phyloP scores from a whole-genome alignment of 2,113 vertebrate genomes.

The Sander lucioperca region DNA sequence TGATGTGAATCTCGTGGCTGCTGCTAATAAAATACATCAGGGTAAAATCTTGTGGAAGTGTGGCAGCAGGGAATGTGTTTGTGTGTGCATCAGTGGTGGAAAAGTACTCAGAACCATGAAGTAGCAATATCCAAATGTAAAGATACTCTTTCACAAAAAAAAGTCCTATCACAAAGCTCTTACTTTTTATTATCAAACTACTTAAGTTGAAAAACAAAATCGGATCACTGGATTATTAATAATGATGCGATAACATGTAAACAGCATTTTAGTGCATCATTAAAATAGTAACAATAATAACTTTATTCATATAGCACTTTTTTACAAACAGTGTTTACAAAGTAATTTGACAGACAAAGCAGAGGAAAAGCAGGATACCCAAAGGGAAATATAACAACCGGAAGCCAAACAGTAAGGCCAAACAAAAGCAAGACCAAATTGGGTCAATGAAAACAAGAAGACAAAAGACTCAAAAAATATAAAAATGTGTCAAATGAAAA shows the following conservation, averaged over 20 bases:
- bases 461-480: too few species aligned
- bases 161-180: not conserved
- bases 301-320: too few species aligned
- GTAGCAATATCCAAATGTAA: not conserved
- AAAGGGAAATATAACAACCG: too few species aligned
- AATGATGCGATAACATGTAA: not conserved
- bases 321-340: too few species aligned
- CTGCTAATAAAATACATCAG: slow-evolving; percentile 50
- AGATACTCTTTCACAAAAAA: not conserved
- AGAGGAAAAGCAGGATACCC: too few species aligned
- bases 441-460: too few species aligned
- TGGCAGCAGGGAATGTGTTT: slow-evolving; percentile 3
- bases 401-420: too few species aligned
- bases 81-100: not conserved
- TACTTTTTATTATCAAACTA: not conserved
- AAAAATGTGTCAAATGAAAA: too few species aligned
- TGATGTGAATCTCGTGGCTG: slow-evolving; percentile 59
- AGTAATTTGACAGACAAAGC: too few species aligned
- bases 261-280: too few species aligned
- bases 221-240: not conserved
- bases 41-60: not conserved
- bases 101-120: not conserved
- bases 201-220: not conserved
- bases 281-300: too few species aligned
- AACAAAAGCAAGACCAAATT: too few species aligned